These are phyloP conservation scores for Falco punctatus DNA, from an alignment of 2,113 vertebrate genomes.

Conservation along the genomic window DNA sequence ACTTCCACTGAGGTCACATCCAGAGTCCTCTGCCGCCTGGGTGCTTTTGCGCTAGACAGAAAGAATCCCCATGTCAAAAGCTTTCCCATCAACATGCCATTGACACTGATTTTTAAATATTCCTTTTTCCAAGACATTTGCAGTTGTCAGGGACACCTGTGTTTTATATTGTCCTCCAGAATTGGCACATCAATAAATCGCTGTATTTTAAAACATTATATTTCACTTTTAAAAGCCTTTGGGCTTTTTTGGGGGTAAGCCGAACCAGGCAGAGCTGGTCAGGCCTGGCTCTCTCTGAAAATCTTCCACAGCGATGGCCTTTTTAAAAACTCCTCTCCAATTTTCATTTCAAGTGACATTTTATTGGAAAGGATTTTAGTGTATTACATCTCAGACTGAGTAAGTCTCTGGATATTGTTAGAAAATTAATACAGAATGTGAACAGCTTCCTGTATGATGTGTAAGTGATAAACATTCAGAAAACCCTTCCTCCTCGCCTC, in stretches of 20 bases:
- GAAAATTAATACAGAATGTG: conserved; percentile 41
- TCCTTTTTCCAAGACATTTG: background rate
- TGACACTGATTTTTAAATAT: background rate
- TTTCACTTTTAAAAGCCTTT: background rate
- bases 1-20: background rate
- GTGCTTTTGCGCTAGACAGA: background rate
- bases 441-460: conserved; percentile 39
- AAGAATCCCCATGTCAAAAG: background rate
- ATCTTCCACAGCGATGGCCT: background rate
- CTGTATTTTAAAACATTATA: background rate
- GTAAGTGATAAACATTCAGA: conserved; percentile 26
- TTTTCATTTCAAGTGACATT: conserved; percentile 18
- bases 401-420: conserved; percentile 43
- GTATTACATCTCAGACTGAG: conserved; percentile 2
- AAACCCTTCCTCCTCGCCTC: conserved; percentile 23
- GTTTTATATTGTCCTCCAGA: background rate
- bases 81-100: background rate
- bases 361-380: background rate
- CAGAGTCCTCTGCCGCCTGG: background rate
- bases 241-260: background rate
- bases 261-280: background rate
- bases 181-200: background rate
- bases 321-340: background rate
- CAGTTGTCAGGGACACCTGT: background rate
- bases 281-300: background rate